Evolutionary conservation across 2,797 vertebrate species (phyloP).

Genomic region (Myotis vivesi): DNA sequence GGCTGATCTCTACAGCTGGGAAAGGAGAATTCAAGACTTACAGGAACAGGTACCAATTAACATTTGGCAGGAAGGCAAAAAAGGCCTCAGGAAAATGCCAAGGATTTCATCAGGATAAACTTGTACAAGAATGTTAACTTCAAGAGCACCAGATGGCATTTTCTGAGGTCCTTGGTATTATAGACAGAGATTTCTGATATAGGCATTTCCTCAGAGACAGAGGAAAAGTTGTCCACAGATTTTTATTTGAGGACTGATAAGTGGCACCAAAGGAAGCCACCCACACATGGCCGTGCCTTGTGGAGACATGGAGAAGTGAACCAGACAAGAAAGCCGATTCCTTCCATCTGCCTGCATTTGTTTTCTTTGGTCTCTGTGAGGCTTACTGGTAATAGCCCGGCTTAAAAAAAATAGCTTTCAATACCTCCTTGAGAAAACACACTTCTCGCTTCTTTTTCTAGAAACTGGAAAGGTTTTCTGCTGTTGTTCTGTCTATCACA

Average conservation of each 20-base stretch:
- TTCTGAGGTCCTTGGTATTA: constrained; percentile 65
- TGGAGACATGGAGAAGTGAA: constrained; percentile 28
- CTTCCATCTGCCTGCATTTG: background rate
- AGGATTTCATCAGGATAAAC: constrained; percentile 78
- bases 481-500: constrained; percentile 5
- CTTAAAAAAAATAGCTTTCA: background rate
- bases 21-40: constrained; percentile 74
- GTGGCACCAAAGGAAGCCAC: background rate
- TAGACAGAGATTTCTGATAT: constrained; percentile 70
- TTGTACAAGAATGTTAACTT: constrained; percentile 62
- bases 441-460: constrained; percentile 13
- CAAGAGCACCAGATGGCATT: constrained; percentile 69
- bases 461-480: constrained; percentile 9
- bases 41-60: constrained; percentile 76
- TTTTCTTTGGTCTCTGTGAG: constrained; percentile 46
- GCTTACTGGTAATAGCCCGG: background rate
- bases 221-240: constrained; percentile 26
- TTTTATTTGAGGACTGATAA: constrained; percentile 47
- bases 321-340: background rate
- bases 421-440: constrained; percentile 39
- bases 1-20: constrained; percentile 67
- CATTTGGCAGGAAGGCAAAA: constrained; percentile 76
- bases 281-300: background rate
- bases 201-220: constrained; percentile 61
- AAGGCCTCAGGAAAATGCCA: constrained; percentile 73